phyloP scores from a whole-genome alignment of 2,888 invertebrate genomes.

The Ditula angustiorana region DNA sequence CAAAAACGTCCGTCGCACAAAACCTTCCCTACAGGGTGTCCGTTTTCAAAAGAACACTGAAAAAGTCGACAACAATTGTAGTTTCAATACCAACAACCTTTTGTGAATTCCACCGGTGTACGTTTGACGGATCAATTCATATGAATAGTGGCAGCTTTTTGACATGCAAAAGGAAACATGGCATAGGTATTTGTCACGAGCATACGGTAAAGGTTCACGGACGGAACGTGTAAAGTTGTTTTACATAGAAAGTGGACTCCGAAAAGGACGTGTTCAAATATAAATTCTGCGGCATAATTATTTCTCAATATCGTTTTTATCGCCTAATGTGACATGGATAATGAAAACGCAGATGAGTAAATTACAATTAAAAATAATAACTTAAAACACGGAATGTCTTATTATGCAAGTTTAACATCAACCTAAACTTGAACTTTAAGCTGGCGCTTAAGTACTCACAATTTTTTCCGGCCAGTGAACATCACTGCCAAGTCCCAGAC shows the following conservation, averaged over 20 bases:
- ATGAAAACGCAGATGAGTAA: too few species aligned
- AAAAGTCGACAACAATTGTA: slow-evolving; percentile 53
- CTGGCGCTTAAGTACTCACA: too few species aligned
- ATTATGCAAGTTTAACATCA: too few species aligned
- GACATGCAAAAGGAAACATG: slow-evolving; percentile 76
- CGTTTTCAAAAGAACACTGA: slow-evolving; percentile 31
- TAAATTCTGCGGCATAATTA: too few species aligned
- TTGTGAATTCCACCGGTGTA: slow-evolving; percentile 67
- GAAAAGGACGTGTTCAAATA: not conserved
- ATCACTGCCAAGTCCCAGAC: too few species aligned
- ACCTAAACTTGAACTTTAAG: too few species aligned
- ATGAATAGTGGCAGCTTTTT: slow-evolving; percentile 72
- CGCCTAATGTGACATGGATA: too few species aligned
- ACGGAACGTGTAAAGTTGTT: slow-evolving; percentile 28
- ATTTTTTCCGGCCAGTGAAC: too few species aligned
- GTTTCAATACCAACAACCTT: slow-evolving; percentile 63
- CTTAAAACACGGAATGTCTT: too few species aligned
- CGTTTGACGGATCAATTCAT: slow-evolving; percentile 72
- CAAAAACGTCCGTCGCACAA: slow-evolving; percentile 20
- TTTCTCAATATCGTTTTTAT: too few species aligned
- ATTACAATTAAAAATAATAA: too few species aligned
- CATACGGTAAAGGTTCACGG: slow-evolving; percentile 52
- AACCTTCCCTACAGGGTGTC: slow-evolving; percentile 9
- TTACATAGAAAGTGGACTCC: slow-evolving; percentile 4
- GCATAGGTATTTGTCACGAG: slow-evolving; percentile 62